phyloP scores from a whole-genome alignment of 2,113 vertebrate species.

The Myanophis thanlyinensis region DNA sequence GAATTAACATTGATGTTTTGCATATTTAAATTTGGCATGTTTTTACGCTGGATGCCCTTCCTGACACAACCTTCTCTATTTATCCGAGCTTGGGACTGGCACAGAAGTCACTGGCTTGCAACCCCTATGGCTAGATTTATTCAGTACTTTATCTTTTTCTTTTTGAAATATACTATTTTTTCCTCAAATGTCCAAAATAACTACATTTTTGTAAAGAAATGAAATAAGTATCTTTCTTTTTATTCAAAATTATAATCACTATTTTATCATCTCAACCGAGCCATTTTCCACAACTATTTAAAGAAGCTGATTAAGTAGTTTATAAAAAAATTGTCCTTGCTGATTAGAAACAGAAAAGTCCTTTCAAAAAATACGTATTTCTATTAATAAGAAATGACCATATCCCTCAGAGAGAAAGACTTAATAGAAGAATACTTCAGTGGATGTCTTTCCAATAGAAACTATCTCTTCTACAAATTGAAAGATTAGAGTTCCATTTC shows the following conservation, averaged over 20 bases:
- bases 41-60: too few relatives aligned
- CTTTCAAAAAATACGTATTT: background rate
- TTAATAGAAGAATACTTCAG: background rate
- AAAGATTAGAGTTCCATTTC: slow-evolving; percentile 1
- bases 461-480: slow-evolving; percentile 16
- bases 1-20: too few relatives aligned
- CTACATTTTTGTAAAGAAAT: background rate
- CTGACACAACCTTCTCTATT: too few relatives aligned
- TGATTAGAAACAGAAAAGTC: background rate
- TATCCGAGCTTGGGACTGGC: too few relatives aligned
- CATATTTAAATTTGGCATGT: too few relatives aligned
- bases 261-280: background rate
- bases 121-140: too few relatives aligned
- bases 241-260: background rate
- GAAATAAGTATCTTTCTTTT: background rate
- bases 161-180: background rate
- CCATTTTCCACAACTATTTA: background rate
- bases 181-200: background rate
- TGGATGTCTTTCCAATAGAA: background rate
- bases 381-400: slow-evolving; percentile 4
- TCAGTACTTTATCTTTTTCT: background rate
- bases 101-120: too few relatives aligned
- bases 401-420: slow-evolving; percentile 1
- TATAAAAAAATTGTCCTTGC: background rate
- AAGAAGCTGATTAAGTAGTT: slow-evolving; percentile 5